Base-by-base conservation (phyloP, 2,888 invertebrate species). In the Melanophora roralis region DNA sequence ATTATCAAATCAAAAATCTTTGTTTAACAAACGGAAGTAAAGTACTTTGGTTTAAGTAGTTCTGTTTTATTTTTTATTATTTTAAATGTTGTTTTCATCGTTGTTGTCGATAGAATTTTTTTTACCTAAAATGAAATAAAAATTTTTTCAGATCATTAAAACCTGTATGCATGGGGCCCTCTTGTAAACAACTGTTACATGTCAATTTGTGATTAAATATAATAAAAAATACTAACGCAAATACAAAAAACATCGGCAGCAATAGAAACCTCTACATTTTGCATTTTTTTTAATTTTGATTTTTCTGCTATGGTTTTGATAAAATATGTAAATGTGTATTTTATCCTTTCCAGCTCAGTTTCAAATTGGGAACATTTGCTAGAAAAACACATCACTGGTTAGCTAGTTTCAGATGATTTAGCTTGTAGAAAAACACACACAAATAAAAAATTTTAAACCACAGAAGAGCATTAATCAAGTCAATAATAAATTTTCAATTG, bases 381-480 rank as follows among this genome's bases (percentile, higher is more conserved):
- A 32, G 43, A 43, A 23, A 38, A 32, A 32, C 14, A 62, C 21
- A 62, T 9, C 45, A 51, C 51, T 47, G 73, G 64, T 57, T 49
- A 74, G 59, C 32, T 55, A 19, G 14, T 32, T 12, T 12, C 9
- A 55, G 62, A n/a, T 62, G 34, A 57, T 49, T 69, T 75, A n/a
- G n/a, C 57, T 49, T 9, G 34, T 23, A 59, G 12, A 49, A 23
- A 49, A n/a, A 27, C 27, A 27, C 27, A 27, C 27, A 27, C 55
- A 65, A 34, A 65, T 47, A 51, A 65, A 40, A 40, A 57, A 38
- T 57, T 34, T 40, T 12, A 64, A 74, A 81, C 81, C 81, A 65
- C 81, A 69, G 81, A 79, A 73, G 78, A 72, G 53, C 76, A 79
- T 81, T 81, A 79, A 81, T 81, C 81, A 81, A 81, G 78, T 64